Base-by-base conservation (phyloP, 2,113 vertebrate genomes). In the Blennius ocellaris region DNA sequence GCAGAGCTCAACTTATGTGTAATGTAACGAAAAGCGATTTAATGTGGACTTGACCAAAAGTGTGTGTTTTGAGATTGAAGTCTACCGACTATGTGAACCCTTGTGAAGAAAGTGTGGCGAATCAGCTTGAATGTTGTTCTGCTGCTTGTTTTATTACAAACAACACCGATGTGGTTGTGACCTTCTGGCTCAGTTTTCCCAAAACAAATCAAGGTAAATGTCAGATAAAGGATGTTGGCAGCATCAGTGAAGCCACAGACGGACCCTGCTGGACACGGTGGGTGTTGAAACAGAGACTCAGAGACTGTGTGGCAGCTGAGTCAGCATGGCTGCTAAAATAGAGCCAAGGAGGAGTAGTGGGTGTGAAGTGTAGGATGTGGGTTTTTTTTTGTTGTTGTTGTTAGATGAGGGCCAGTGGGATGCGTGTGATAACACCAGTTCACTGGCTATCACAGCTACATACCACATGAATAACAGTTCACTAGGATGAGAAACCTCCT, bases 241-340 rank as follows among this genome's bases (percentile, higher is more conserved):
- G 55, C 55, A 49, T 12, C 6, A 49, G 15, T 37, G 55, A 71
- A 56, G 36, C 15, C 17, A 5, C 51, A 67, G 49, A 44, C 49
- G 50, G 16, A 7, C 45, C n/a, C 60, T 77, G 52, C 43, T 49
- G 56, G 40, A 17, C 16, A 21, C 51, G 44, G 61, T 39, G 8
- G 66, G 67, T 61, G 79, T 76, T 59, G 30, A 62, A 79, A 56
- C 70, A 79, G 63, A n/a, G n/a, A n/a, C n/a, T n/a, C n/a, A n/a
- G n/a, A n/a, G n/a, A n/a, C n/a, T n/a, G 77, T 58, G 56, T 78
- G 49, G 59, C 38, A 56, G 63, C 71, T 64, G 81, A 87, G 72
- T 83, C 79, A 68, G 38, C 44, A 49, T 70, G 55, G 69, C 69
- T 62, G 43, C 62, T 73, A 72, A 71, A 81, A 66, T 41, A 63